Evolutionary conservation across 1,140 invertebrate species (phyloP), one percentile per base, ranked within the genome.

Genomic region (Camponotus vicinus): DNA sequence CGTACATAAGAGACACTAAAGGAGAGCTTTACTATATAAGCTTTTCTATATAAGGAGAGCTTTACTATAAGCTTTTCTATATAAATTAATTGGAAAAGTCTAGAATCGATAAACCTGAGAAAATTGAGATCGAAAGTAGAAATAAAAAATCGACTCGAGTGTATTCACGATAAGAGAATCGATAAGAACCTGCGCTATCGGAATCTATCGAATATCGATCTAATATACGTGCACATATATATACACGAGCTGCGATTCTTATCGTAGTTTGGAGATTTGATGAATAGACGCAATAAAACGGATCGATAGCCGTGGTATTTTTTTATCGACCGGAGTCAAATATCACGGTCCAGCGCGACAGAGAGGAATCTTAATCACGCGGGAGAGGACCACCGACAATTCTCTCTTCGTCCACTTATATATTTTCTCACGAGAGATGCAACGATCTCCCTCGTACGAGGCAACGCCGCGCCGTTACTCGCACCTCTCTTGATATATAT

Each of bases 381-480:
- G 9, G 27, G n/a, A 34, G 27, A 66, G 61, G 59, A 49, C 34
- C 34, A 32, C 21, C 34, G 55, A 63, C 79, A 83, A 75, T 83
- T 34, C 71, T 83, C 79, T 73, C 42, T 34, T 52, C 49, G 49
- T 52, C 37, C 71, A 75, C 40, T 55, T 83, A 63, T 59, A 82
- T 45, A 83, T 73, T 83, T 83, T 83, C 69, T 63, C 79, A 83
- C 79, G 79, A 52, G 79, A 52, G 49, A 83, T 55, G 69, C 67
- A 69, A 73, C 57, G 45, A 75, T 57, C 42, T 85, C 49, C 18
- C 49, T 52, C 18, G 18, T 57, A 45, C 55, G 40, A 42, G 82
- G 87, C 87, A 86, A 82, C 83, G 49, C n/a, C 64, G 88, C 71
- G 67, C 76, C 79, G 86, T 90, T 83, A 88, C 82, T 90, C 87